Evolutionary conservation across 2,113 vertebrate species (phyloP).

Genomic region (Motacilla tschutschensis): DNA sequence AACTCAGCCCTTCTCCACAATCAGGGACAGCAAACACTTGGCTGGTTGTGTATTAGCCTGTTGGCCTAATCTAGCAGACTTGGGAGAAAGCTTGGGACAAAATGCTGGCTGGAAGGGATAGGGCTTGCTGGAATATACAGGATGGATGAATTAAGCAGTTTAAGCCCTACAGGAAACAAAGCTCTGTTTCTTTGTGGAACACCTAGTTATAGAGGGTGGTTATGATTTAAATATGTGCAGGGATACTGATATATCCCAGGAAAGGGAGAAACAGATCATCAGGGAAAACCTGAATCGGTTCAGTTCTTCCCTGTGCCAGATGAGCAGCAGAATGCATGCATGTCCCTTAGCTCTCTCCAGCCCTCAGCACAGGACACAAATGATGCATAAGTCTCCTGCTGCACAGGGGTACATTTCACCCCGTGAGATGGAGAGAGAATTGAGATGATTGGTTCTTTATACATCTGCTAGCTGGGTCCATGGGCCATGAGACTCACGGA

Average conservation of each 20-base stretch:
- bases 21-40: background rate
- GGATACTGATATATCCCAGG: background rate
- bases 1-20: background rate
- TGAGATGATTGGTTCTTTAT: background rate
- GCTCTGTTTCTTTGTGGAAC: background rate
- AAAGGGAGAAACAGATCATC: background rate
- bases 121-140: background rate
- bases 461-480: background rate
- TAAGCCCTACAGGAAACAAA: background rate
- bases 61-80: background rate
- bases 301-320: background rate
- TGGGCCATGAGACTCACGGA: background rate
- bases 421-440: background rate
- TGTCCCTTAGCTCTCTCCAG: background rate
- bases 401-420: background rate
- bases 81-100: background rate
- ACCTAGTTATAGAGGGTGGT: background rate
- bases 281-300: background rate
- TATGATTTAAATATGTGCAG: background rate
- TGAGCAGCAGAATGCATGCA: background rate
- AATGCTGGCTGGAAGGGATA: background rate
- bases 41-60: background rate
- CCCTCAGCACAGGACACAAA: background rate
- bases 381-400: background rate
- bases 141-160: background rate